Base-by-base conservation (phyloP, 30 jellyfish, hydroid and myxozoan species). In the Aurelia coerulea region DNA sequence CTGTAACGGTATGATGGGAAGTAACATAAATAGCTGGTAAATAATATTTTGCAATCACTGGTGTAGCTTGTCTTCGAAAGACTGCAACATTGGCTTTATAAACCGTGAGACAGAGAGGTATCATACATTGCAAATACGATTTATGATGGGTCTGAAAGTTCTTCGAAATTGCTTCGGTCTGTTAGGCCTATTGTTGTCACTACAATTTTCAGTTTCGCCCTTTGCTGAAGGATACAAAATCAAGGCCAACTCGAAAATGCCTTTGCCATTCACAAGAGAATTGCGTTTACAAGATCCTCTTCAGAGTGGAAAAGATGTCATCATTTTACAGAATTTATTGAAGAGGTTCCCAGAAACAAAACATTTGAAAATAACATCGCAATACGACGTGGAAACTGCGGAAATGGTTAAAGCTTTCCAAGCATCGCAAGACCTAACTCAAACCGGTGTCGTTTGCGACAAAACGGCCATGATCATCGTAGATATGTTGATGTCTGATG, bases 241-340 rank as follows among this genome's bases (percentile, higher is more conserved):
- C 1, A 54, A 29, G 65, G 17, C 62, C 17, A 54, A 53, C 64
- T 16, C 73, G 5, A 79, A 68, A 42, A 83, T 83, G 92, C 96
- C 96, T 18, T 72, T 73, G 32, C 98, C 98, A 6, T 91, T 91
- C 70, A 62, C 65, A 29, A 74, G 93, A 80, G 58, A 17, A 6
- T 85, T 91, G 10, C 63, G 37, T n/a, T 58, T 91, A 76, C 86
- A 74, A 23, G 60, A 50, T 14, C 98, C 98, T 2, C 51, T 60
- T 12, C 79, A 19, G 70, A 23, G 68, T 29, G 98, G 98, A 3
- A 85, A 75, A 69, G 98, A 91, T 53, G 98, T 91, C 31, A 73
- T 86, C 15, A 85, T 91, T 52, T 51, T 91, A 39, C 98, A 91
- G 84, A 91, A 91, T 65, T 68, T 91, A 35, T 87, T 91, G 62